phyloP scores from a whole-genome alignment of 2,888 invertebrate species.

The Caenorhabditis wallacei region DNA sequence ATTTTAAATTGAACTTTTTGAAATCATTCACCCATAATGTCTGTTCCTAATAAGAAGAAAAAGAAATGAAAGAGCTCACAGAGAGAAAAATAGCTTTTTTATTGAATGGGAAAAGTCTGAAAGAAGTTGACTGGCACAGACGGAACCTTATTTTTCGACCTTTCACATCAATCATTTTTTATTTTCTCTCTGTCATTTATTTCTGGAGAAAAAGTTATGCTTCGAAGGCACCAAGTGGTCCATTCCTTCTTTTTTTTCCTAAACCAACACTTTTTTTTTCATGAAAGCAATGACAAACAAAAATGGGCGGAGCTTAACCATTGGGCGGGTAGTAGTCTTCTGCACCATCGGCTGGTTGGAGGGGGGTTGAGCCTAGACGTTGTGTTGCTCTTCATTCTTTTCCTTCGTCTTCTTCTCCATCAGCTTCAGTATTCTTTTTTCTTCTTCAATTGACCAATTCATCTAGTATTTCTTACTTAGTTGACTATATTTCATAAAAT shows the following conservation, averaged over 20 bases:
- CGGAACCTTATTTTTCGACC: conserved; percentile 17
- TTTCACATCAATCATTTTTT: conserved; percentile 46
- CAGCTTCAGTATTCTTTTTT: conserved; percentile 9
- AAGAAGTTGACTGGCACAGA: conserved; percentile 12
- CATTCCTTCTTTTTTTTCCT: conserved; percentile 6
- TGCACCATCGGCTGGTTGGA: conserved; percentile 7
- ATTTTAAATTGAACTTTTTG: conserved; percentile 20
- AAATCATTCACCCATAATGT: conserved; percentile 28
- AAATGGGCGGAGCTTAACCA: conserved; percentile 48
- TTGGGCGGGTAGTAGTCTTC: conserved; percentile 41
- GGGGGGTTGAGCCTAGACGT: conserved; percentile 46
- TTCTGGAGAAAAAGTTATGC: conserved; percentile 22
- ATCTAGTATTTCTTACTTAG: conserved; percentile 12
- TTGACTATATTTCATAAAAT: conserved; percentile 16
- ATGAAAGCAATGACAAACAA: conserved; percentile 43
- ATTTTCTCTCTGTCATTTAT: conserved; percentile 18
- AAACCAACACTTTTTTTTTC: conserved; percentile 13
- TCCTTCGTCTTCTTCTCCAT: neutral
- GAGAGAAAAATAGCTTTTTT: no score
- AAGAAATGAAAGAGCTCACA: neutral
- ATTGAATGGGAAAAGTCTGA: neutral
- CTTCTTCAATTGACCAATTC: conserved; percentile 9
- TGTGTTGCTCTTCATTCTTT: conserved; percentile 51
- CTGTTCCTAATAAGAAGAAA: conserved; percentile 26
- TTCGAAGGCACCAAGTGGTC: conserved; percentile 5